Base-by-base conservation (phyloP, 2,113 vertebrate genomes). In the Urocitellus parryii region DNA sequence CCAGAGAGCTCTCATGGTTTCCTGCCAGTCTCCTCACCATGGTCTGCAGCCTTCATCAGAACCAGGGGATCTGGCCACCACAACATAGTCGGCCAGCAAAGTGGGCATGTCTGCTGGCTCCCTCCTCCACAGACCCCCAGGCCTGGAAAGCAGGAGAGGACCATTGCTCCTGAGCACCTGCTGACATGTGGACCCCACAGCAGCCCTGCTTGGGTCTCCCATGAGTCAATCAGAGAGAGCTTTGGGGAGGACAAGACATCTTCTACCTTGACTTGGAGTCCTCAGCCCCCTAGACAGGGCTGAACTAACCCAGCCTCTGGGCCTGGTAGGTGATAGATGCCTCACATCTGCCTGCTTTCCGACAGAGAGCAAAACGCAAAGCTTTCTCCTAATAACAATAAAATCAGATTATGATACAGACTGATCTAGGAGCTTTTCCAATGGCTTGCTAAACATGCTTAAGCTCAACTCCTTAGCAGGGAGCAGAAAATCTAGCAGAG, bases 371-470 rank as follows among this genome's bases (percentile, higher is more conserved):
- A 93, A 68, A 84, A 56, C 34, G 58, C 45, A 84, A 74, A 79
- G 37, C 12, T 73, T 88, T 51, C n/a, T 70, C n/a, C 13, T 58
- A 94, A 13, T 9, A 95, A 34, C 13, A 70, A 68, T 27, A 18
- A 37, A 70, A 85, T 90, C 56, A 51, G 51, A 77, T 67, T 73
- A 70, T 20, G 37, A 42, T 56, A 39, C 24, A 87, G 56, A 74
- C 25, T 65, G 27, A 24, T 68, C 83, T 87, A 42, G 79, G 91
- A 80, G 24, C 24, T 87, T 89, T 74, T 68, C 84, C 56, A 86
- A 34, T 8, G 39, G 63, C 56, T 91, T 58, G 48, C 63, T 84
- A 90, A 72, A 68, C 37, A 70, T 14, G 29, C 7, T 85, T 93
- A 51, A 61, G 68, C 17, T 45, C 51, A 79, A 72, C 53, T 32